These are phyloP conservation scores for Mormyrus lacerda DNA, from an alignment of 2,113 vertebrate genomes.

Conservation along the genomic window DNA sequence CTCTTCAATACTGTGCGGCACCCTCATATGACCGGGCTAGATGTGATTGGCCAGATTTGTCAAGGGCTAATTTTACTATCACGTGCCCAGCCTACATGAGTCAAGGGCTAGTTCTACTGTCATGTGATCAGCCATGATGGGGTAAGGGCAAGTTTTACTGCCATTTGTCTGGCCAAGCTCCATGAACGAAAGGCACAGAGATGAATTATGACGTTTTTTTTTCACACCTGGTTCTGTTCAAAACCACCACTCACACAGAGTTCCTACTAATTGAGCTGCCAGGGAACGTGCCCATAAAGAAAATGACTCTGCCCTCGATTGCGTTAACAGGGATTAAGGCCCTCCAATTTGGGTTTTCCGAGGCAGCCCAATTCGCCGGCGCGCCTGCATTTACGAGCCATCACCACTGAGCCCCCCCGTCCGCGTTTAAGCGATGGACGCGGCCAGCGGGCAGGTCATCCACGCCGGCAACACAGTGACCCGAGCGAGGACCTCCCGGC, in stretches of 20 bases:
- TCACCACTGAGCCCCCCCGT: slow-evolving; percentile 82
- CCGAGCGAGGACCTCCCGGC: slow-evolving; percentile 51
- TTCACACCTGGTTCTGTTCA: slow-evolving; percentile 94
- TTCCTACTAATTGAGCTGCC: slow-evolving; percentile 69
- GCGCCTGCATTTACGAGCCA: slow-evolving; percentile 88
- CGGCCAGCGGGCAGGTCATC: slow-evolving; percentile 86
- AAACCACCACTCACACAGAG: slow-evolving; percentile 65
- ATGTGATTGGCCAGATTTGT: not conserved
- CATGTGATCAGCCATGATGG: not conserved
- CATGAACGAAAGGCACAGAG: slow-evolving; percentile 56
- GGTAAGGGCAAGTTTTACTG: not conserved
- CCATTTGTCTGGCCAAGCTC: not conserved
- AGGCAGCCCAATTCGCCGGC: slow-evolving; percentile 54
- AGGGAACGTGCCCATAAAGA: slow-evolving; percentile 57
- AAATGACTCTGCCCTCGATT: slow-evolving; percentile 95
- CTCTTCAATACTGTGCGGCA: not conserved
- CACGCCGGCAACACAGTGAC: slow-evolving; percentile 70
- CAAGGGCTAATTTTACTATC: not conserved
- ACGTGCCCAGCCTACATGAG: too few relatives aligned
- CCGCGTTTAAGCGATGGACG: slow-evolving; percentile 87
- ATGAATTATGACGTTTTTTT: slow-evolving; percentile 69
- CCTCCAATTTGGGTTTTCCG: slow-evolving; percentile 48
- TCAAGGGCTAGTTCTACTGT: not conserved
- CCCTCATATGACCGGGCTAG: not conserved
- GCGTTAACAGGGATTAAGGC: slow-evolving; percentile 90